phyloP scores from a whole-genome alignment of 2,113 vertebrate species.

The Garra rufa region DNA sequence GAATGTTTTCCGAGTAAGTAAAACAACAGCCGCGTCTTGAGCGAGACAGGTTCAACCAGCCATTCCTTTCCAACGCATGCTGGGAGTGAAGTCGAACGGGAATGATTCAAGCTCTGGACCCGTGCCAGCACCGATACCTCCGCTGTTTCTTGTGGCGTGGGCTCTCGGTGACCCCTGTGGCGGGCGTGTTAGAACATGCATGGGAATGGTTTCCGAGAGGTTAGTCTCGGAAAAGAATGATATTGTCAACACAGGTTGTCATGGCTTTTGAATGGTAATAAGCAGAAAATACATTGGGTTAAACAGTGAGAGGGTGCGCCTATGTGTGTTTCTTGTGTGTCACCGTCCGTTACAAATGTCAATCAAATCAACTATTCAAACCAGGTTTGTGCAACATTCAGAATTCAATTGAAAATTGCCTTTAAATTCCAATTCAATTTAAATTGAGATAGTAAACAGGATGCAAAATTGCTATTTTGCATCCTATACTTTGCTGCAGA shows the following conservation, averaged over 20 bases:
- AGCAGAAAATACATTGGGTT: not conserved
- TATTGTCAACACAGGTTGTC: constrained; percentile 9
- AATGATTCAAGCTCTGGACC: constrained; percentile 33
- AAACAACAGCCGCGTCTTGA: constrained; percentile 7
- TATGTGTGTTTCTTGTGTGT: not conserved
- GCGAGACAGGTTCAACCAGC: constrained; percentile 40
- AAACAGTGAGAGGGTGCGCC: not conserved
- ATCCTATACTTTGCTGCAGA: too few species aligned
- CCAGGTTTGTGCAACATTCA: not conserved
- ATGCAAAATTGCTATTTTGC: not conserved
- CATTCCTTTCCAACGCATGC: constrained; percentile 2
- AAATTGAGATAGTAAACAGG: not conserved
- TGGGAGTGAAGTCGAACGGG: constrained; percentile 20
- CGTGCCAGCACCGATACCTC: not conserved
- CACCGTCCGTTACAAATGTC: not conserved
- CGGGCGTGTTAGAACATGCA: constrained; percentile 29
- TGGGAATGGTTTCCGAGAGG: constrained; percentile 5
- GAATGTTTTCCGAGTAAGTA: constrained; percentile 32
- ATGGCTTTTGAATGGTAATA: constrained; percentile 14
- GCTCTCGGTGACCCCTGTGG: constrained; percentile 19
- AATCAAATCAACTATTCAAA: constrained; percentile 3
- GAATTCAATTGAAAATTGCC: not conserved
- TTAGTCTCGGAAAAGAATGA: not conserved
- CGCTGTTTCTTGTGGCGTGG: constrained; percentile 22
- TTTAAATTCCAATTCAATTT: not conserved